These are phyloP conservation scores for Todiramphus chloris DNA, from an alignment of 2,113 vertebrate species.

Conservation along the genomic window DNA sequence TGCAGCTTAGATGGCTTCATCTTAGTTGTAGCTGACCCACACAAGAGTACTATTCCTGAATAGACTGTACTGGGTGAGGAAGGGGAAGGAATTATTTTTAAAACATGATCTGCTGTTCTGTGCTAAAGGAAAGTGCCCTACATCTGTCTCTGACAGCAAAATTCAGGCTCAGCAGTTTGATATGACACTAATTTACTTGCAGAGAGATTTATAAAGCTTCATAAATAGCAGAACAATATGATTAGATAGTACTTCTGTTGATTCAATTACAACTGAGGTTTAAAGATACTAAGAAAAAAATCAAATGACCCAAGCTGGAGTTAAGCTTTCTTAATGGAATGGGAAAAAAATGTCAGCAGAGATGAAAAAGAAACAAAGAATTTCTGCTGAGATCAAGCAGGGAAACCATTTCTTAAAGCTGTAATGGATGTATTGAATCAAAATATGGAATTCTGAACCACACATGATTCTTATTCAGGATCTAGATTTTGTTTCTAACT, in stretches of 20 bases:
- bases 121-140: conserved; percentile 3
- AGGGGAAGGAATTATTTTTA: not conserved
- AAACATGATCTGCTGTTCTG: conserved; percentile 9
- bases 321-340: conserved; percentile 38
- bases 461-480: accelerated
- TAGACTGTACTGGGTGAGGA: not conserved
- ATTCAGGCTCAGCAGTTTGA: conserved; percentile 61
- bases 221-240: conserved; percentile 54
- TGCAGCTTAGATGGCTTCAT: not conserved
- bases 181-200: conserved; percentile 66
- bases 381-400: not conserved
- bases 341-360: not conserved
- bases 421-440: not conserved
- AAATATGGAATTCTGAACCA: not conserved
- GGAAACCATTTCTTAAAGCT: not conserved
- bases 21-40: not conserved
- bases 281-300: conserved; percentile 44
- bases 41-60: not conserved
- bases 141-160: conserved; percentile 61
- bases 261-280: conserved; percentile 52
- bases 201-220: conserved; percentile 64
- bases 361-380: not conserved
- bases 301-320: conserved; percentile 1
- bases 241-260: conserved; percentile 64
- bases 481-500: not conserved